Percentiles rank a stretch among this genome's conserved stretches.
These are phyloP conservation scores for Nomada flava DNA, from an alignment of 2,888 invertebrate species.

Conservation along the genomic window DNA sequence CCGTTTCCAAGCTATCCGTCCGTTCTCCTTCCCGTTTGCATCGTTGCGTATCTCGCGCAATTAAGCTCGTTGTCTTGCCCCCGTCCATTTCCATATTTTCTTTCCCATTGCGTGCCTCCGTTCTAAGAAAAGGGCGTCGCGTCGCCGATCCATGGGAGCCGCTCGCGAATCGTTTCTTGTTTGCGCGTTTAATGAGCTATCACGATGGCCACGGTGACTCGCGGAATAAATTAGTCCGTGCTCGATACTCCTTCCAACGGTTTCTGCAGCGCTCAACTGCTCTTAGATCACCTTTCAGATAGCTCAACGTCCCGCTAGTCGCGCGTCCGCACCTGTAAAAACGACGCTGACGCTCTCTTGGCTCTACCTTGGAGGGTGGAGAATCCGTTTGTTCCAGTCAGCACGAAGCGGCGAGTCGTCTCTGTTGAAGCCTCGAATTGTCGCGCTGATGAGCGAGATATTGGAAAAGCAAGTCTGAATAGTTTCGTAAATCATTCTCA, in stretches of 20 bases:
- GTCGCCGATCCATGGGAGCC: slow-evolving; percentile 52
- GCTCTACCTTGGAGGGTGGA: too few relatives aligned
- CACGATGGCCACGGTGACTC: slow-evolving; percentile 50
- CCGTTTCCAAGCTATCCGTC: slow-evolving; percentile 53
- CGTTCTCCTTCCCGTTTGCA: slow-evolving; percentile 25
- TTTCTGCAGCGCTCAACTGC: slow-evolving; percentile 8
- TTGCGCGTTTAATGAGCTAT: slow-evolving; percentile 57
- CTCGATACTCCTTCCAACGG: slow-evolving; percentile 28
- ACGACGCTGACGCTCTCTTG: not conserved
- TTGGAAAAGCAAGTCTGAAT: too few relatives aligned
- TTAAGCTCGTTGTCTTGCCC: slow-evolving; percentile 71
- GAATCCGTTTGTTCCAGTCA: too few relatives aligned
- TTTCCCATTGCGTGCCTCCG: slow-evolving; percentile 68
- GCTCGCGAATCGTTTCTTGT: slow-evolving; percentile 56
- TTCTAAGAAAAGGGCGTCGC: slow-evolving; percentile 64
- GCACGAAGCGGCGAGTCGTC: too few relatives aligned
- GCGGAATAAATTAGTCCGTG: slow-evolving; percentile 51
- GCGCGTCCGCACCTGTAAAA: slow-evolving; percentile 26
- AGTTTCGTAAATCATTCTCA: too few relatives aligned
- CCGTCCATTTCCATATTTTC: slow-evolving; percentile 75
- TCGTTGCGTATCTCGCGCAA: slow-evolving; percentile 60
- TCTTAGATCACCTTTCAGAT: slow-evolving; percentile 39
- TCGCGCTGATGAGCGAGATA: too few relatives aligned
- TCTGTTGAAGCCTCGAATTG: too few relatives aligned
- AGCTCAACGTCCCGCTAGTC: slow-evolving; percentile 23